Evolutionary conservation across 2,113 vertebrate genomes (phyloP), one percentile per base, ranked within the genome.

Genomic region (Cygnus buccinator): DNA sequence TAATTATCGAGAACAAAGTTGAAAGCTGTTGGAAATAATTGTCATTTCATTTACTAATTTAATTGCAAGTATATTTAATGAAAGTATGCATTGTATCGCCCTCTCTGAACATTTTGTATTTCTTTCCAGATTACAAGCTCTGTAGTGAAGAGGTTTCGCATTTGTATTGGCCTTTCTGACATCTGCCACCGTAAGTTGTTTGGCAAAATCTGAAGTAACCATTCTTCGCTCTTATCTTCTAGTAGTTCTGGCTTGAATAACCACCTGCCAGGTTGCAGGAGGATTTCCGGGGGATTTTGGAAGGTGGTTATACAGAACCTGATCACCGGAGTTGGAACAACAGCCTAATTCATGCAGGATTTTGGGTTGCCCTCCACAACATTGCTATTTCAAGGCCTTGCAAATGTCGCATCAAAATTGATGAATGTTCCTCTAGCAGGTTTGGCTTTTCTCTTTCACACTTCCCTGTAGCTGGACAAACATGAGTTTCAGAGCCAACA

Each of bases 401-500:
- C 41, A 73, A 92, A 58, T 22, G 15, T 44, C 91, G 50, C 41
- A 41, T 76, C 70, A 17, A 4, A 73, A 35, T 41, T 41, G 50
- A 85, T 55, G 50, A 48, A 71, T 31, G 46, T 82, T 92, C 44
- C 54, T 87, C 41, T 18, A 71, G 48, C 63, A 94, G 77, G 29
- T 79, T 93, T 94, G 86, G 58, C 62, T 95, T 94, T 92, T 91
- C 58, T 92, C 84, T 94, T 91, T 79, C 89, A 96, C 84, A 29
- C 58, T 89, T 57, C 46, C 29, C 74, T 55, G 43, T 82, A 73
- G 77, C 94, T 91, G 84, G 80, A 91, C 2, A 22, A 87, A 74
- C 50, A 33, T 0, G 1, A 55, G 41, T 41, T 92, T 82, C 71
- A 50, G 58, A 93, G 63, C 74, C 94, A 96, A 66, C 77, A 87